Base-by-base conservation (phyloP, 2,113 vertebrate genomes). In the Oxygymnocypris stewartii region DNA sequence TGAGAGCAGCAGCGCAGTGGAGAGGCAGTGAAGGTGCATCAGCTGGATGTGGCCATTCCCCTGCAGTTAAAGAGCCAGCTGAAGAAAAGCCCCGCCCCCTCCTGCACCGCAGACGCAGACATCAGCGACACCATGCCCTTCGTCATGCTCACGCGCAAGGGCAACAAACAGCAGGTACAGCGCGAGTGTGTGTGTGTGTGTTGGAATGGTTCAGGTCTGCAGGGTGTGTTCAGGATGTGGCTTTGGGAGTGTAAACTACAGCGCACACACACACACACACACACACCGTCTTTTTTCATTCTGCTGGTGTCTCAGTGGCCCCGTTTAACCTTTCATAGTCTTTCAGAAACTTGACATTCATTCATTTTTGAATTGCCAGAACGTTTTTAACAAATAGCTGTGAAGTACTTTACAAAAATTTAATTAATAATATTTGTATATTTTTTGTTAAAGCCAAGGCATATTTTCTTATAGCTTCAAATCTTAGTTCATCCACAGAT, bases 11-110 rank as follows among this genome's bases (percentile, higher is more conserved):
- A 99, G 94, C 96, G 98, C 31, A 99, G 96, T 67, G 97, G 98
- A 0, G 98, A 99, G 89, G 95, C 97, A 37, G 97, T 99, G 86
- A 99, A 99, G 93, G 97, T 99, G 0, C 98, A 99, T 92, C 98
- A 98, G 91, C 86, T 99, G 91, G 98, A 99, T 88, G 98, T 99
- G 86, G 97, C 97, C 82, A 98, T 99, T 87, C 98, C 98, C 4
- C 94, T 99, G 69, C 97, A 99, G 92, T 96, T 99, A 88, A 99
- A 99, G 95, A 99, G 97, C 84, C 98, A 99, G 89, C 95, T 99
- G 90, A 99, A 96, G 94, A 99, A 98, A 88, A 96, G 96, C 4
- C 91, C 95, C 0, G 92, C 96, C 0, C 94, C 96, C 8, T 79
- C 90, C 0, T 95, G 95, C 82, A 89, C 94, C 40, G 93, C 92